Conservation (phyloP, 2,113 vertebrate species). For the Camelus dromedarius region DNA sequence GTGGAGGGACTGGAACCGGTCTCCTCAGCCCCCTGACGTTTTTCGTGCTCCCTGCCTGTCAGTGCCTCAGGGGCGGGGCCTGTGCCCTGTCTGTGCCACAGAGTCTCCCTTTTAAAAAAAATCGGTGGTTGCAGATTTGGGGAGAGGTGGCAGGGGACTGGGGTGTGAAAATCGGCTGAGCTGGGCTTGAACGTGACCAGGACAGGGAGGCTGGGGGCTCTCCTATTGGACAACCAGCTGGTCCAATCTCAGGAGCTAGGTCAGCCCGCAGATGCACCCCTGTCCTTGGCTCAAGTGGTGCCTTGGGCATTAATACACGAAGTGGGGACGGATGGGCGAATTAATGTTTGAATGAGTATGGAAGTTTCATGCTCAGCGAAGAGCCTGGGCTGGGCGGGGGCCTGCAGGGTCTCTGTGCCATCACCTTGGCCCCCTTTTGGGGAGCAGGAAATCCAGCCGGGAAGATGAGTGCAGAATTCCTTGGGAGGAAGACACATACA, state of each 20-base stretch:
- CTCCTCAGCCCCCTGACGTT: rapidly evolving
- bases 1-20: rapidly evolving
- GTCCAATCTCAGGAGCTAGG: rapidly evolving
- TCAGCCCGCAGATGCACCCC: not conserved
- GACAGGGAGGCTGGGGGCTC: not conserved
- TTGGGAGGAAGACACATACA: rapidly evolving
- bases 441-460: not conserved
- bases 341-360: rapidly evolving
- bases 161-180: not conserved
- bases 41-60: not conserved
- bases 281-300: rapidly evolving
- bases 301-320: rapidly evolving
- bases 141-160: not conserved
- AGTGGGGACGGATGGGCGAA: not conserved
- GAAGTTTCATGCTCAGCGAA: rapidly evolving
- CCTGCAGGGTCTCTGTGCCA: rapidly evolving
- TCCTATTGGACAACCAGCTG: rapidly evolving
- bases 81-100: rapidly evolving
- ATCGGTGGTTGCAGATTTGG: not conserved
- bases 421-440: rapidly evolving
- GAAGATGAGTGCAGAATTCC: not conserved
- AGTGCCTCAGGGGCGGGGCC: rapidly evolving
- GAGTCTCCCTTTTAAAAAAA: too few species aligned
- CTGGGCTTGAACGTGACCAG: too few species aligned
- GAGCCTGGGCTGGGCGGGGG: not conserved